Percentiles rank a stretch among this genome's conserved stretches.
phyloP scores from a whole-genome alignment of 2,888 invertebrate genomes.

The Smittia sp. region DNA sequence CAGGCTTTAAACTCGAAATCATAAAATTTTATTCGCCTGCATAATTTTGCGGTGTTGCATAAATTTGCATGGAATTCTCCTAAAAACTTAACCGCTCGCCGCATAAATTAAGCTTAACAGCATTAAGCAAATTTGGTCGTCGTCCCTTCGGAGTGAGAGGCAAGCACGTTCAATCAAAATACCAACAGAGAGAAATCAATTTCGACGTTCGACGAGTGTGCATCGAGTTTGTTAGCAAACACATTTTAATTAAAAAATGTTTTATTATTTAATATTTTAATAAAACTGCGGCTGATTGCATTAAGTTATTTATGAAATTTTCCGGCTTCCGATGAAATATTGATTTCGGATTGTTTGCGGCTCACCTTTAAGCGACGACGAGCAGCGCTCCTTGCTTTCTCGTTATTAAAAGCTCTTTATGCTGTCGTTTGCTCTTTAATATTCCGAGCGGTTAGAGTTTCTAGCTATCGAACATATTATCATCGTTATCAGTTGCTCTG shows the following conservation, averaged over 20 bases:
- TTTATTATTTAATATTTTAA: conserved; percentile 24
- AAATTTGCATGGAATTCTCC: conserved; percentile 31
- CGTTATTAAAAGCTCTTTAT: background rate
- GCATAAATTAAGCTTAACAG: conserved; percentile 38
- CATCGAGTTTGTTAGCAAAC: background rate
- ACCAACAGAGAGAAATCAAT: background rate
- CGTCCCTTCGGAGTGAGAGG: background rate
- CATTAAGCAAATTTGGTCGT: conserved; percentile 23
- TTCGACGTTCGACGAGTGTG: background rate
- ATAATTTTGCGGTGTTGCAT: conserved; percentile 24
- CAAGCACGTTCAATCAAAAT: conserved; percentile 1
- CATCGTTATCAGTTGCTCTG: conserved; percentile 31
- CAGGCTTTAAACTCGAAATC: background rate
- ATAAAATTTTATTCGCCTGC: background rate
- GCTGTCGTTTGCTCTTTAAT: conserved; percentile 3
- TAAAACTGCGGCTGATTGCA: conserved; percentile 5
- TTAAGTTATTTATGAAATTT: conserved; percentile 9
- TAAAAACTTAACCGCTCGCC: conserved; percentile 27
- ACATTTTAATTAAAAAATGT: background rate
- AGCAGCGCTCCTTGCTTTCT: background rate
- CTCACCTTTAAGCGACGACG: background rate
- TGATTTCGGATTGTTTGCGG: conserved; percentile 12
- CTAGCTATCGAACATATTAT: conserved; percentile 37
- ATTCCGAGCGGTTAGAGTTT: background rate
- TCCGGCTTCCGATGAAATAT: conserved; percentile 18